Evolutionary conservation across 1,140 invertebrate genomes (phyloP), one percentile per base, ranked within the genome.

Genomic region (Paraescarpia echinospica): DNA sequence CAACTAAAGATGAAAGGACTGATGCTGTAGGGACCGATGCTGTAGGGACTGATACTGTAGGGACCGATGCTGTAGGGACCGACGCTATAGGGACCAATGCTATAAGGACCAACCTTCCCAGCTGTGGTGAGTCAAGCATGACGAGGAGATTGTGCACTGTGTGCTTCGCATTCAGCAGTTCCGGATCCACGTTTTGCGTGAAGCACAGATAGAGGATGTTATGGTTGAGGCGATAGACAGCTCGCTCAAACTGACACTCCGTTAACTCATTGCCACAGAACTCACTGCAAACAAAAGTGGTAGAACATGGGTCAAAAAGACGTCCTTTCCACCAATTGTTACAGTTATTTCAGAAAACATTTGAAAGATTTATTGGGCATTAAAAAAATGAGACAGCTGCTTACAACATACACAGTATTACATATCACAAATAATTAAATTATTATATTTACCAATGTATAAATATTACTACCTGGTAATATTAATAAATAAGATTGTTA

Each of bases 151-250:
- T 98, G 94, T 97, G 97, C 51, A 98, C 95, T 0, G 98, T 98
- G 94, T 97, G 97, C 94, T 97, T 96, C 35, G 98, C 97, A 95
- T 97, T 97, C 34, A 98, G 95, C 8, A 96, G 95, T 22, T 97
- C 96, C 35, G 97, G 95, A 94, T 97, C 96, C 22, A 98, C 97
- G 94, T 97, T 97, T 96, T 98, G 98, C 1, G 97, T 97, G 93
- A 98, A 97, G 95, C 98, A 98, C 92, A 98, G 95, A 96, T 98
- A 97, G 94, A 98, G 96, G 89, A 98, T 97, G 95, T 98, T 98
- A 92, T 97, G 97, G 96, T 98, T 98, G 33, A 98, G 96, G 92
- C 97, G 97, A 12, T 97, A 97, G 9, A 98, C 98, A 96, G 97
- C 97, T 94, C 97, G 96, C 90, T 97, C 96, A 96, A 98, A 98